Evolutionary conservation across 2,888 invertebrate species (phyloP).

Genomic region (Fragum sueziense): DNA sequence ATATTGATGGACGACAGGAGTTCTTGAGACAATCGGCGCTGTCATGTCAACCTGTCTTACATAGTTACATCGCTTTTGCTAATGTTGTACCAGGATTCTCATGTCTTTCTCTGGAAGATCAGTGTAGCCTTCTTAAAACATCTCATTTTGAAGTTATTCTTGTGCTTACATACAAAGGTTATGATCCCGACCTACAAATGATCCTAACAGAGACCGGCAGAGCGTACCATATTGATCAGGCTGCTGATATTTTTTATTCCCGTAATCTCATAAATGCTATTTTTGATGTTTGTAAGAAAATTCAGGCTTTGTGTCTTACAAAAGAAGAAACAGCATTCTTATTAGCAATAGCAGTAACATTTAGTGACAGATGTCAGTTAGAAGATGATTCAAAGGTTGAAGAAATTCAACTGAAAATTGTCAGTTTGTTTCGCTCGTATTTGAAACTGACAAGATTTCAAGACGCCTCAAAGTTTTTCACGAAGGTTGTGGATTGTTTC

Average conservation of each 20-base stretch:
- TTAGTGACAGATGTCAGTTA: constrained; percentile 55
- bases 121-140: constrained; percentile 58
- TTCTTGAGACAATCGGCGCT: constrained; percentile 59
- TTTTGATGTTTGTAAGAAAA: constrained; percentile 61
- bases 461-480: constrained; percentile 48
- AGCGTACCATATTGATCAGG: constrained; percentile 61
- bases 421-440: constrained; percentile 45
- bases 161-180: constrained; percentile 57
- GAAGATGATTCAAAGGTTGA: constrained; percentile 51
- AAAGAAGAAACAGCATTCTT: constrained; percentile 59
- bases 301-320: constrained; percentile 45
- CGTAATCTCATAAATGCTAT: constrained; percentile 59
- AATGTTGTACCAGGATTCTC: constrained; percentile 61
- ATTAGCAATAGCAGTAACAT: constrained; percentile 59
- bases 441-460: constrained; percentile 37
- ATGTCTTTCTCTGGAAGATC: constrained; percentile 55
- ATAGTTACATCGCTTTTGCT: constrained; percentile 61
- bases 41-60: constrained; percentile 61
- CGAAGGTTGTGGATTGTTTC: constrained; percentile 61
- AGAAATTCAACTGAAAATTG: constrained; percentile 57
- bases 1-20: constrained; percentile 60
- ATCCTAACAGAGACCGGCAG: constrained; percentile 60
- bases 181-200: constrained; percentile 59
- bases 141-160: constrained; percentile 63
- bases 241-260: constrained; percentile 61